Evolutionary conservation across 2,797 vertebrate genomes (phyloP).

Genomic region (Cheirogaleus major): DNA sequence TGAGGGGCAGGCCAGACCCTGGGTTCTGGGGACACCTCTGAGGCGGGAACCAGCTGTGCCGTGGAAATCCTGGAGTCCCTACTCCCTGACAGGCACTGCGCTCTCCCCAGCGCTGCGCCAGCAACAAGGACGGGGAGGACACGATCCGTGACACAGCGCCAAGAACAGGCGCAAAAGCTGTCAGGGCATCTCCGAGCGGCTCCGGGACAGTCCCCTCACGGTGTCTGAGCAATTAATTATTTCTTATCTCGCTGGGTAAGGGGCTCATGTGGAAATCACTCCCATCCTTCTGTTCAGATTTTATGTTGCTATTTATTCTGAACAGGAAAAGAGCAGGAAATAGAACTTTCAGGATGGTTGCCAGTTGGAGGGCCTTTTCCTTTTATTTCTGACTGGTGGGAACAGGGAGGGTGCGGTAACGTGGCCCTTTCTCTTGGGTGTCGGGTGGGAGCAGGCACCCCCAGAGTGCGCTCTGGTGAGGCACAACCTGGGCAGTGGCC

Average conservation of each 20-base stretch:
- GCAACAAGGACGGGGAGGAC: neutral
- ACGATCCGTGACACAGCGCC: accelerated
- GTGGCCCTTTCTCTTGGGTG: neutral
- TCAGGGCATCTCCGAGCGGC: neutral
- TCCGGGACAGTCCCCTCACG: neutral
- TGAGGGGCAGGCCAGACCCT: neutral
- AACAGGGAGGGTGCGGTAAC: neutral
- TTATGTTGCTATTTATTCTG: neutral
- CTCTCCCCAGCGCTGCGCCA: neutral
- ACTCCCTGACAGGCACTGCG: accelerated
- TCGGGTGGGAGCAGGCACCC: neutral
- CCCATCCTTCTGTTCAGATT: conserved; percentile 28
- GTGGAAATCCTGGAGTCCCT: neutral
- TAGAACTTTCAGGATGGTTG: conserved; percentile 37
- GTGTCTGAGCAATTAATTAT: neutral
- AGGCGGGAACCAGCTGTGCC: neutral
- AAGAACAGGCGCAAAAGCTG: accelerated
- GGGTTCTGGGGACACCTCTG: neutral
- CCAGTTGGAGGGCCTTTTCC: neutral
- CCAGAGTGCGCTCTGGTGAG: neutral
- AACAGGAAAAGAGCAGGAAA: conserved; percentile 70
- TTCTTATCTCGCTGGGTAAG: neutral
- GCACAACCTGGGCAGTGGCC: neutral
- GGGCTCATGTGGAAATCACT: neutral
- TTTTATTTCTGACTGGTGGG: neutral